Evolutionary conservation across 2,797 vertebrate species (phyloP).

Genomic region (Erethizon dorsatum): DNA sequence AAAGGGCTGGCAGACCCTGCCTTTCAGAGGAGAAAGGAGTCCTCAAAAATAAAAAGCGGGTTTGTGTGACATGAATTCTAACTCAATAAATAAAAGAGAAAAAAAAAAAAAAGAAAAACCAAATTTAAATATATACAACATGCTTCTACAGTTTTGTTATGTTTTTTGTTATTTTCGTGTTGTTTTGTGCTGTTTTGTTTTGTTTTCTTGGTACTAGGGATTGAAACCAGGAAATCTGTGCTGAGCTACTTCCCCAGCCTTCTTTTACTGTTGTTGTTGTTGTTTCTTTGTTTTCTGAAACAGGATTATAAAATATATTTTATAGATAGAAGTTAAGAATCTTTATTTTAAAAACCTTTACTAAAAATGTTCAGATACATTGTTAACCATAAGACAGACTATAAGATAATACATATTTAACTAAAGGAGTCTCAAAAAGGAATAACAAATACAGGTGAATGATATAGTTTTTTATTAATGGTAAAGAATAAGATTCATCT

Average conservation of each 20-base stretch:
- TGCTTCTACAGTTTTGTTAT: not conserved
- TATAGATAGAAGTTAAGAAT: not conserved
- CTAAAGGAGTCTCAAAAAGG: slow-evolving; percentile 27
- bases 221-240: not conserved
- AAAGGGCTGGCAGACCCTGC: not conserved
- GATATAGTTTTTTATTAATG: slow-evolving; percentile 7
- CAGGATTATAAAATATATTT: slow-evolving; percentile 14
- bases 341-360: slow-evolving; percentile 24
- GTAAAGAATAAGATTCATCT: not conserved
- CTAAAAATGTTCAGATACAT: slow-evolving; percentile 40
- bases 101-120: slow-evolving; percentile 29
- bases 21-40: not conserved
- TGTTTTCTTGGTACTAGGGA: not conserved
- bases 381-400: not conserved
- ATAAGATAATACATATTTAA: not conserved
- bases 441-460: not conserved
- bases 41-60: slow-evolving; percentile 22
- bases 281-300: not conserved
- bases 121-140: slow-evolving; percentile 36
- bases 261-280: not conserved
- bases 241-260: not conserved
- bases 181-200: not conserved
- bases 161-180: not conserved
- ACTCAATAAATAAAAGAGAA: not conserved
- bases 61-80: not conserved